phyloP scores from a whole-genome alignment of 2,113 vertebrate genomes.

The Charina bottae region DNA sequence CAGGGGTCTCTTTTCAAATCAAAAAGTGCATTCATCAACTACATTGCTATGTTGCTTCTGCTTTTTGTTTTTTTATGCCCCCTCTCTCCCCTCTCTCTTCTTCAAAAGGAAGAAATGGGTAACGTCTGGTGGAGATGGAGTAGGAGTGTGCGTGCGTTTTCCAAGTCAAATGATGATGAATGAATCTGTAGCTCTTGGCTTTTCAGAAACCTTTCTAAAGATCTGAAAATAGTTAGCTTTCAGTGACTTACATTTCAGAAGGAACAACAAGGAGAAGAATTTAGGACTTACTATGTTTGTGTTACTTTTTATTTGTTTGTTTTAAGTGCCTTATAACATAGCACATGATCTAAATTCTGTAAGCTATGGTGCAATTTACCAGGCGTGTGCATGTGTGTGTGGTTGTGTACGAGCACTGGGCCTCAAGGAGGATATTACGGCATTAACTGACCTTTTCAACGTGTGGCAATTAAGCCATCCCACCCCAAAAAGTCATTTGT shows the following conservation, averaged over 20 bases:
- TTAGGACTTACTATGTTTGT: background rate
- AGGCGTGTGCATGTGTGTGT: background rate
- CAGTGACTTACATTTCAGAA: background rate
- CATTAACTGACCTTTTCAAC: conserved; percentile 23
- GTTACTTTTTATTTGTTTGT: too few species aligned
- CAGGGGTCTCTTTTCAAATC: too few species aligned
- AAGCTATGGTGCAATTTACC: conserved; percentile 27
- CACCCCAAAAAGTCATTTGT: background rate
- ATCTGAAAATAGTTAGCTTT: background rate
- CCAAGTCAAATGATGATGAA: too few species aligned
- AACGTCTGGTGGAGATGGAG: background rate
- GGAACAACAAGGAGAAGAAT: background rate
- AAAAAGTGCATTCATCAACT: too few species aligned
- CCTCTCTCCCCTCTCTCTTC: too few species aligned
- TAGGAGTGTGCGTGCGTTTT: background rate
- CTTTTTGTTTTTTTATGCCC: too few species aligned
- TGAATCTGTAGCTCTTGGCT: background rate
- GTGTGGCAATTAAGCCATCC: conserved; percentile 14
- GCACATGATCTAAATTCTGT: conserved; percentile 41
- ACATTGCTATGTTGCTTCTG: too few species aligned
- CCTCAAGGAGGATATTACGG: conserved; percentile 24
- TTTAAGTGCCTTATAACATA: background rate
- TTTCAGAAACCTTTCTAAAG: background rate
- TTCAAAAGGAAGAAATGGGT: too few species aligned
- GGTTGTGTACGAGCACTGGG: background rate